A percentile compares a stretch with the other conserved stretches of the same genome.
phyloP scores from a whole-genome alignment of 1,140 invertebrate genomes.

The Caenorhabditis remanei region DNA sequence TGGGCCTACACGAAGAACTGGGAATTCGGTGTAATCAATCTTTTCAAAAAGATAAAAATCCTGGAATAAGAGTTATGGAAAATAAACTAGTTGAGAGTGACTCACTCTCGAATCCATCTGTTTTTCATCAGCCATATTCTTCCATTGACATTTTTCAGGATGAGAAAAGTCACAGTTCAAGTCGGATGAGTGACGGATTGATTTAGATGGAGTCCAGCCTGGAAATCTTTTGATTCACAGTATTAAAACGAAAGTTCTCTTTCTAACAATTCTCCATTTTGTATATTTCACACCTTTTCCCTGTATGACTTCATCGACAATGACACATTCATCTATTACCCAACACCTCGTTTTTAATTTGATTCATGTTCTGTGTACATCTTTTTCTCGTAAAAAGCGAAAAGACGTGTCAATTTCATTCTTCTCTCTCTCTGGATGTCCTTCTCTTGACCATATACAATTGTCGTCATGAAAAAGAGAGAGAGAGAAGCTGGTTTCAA shows the following conservation, averaged over 20 bases:
- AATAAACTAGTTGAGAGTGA: neutral
- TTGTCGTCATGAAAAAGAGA: conserved; percentile 26
- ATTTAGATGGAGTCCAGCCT: conserved; percentile 2
- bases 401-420: conserved; percentile 51
- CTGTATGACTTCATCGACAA: neutral
- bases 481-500: conserved; percentile 40
- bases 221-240: neutral
- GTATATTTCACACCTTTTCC: neutral
- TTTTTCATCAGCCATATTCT: conserved; percentile 66
- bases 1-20: conserved; percentile 71
- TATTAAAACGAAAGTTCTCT: too few relatives aligned
- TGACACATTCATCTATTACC: conserved; percentile 33
- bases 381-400: conserved; percentile 4
- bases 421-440: neutral
- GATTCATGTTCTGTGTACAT: conserved; percentile 30
- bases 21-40: conserved; percentile 73
- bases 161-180: conserved; percentile 74
- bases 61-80: neutral
- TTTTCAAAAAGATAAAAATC: conserved; percentile 76
- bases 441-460: conserved; percentile 55
- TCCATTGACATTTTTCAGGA: conserved; percentile 72
- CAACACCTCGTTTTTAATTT: conserved; percentile 22
- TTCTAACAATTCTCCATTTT: neutral
- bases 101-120: conserved; percentile 67
- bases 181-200: conserved; percentile 71